These are phyloP conservation scores for Zootoca vivipara DNA, from an alignment of 2,113 vertebrate genomes.

Conservation along the genomic window DNA sequence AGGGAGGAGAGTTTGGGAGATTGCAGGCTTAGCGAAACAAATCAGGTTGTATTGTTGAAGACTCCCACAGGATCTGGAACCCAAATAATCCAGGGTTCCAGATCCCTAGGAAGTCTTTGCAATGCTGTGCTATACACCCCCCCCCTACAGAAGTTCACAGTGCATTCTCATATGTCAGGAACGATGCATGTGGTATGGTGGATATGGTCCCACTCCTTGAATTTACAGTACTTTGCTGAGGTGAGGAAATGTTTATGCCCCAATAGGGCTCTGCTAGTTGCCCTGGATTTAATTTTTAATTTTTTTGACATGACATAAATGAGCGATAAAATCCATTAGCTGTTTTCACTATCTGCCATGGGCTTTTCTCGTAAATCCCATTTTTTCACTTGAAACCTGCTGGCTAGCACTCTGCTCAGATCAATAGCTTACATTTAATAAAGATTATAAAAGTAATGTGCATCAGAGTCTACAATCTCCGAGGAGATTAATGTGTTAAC, in stretches of 20 bases:
- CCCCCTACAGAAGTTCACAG: not conserved
- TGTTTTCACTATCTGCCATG: not conserved
- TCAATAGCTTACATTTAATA: constrained; percentile 26
- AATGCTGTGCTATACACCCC: not conserved
- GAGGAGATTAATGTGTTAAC: not conserved
- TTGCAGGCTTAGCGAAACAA: too few relatives aligned
- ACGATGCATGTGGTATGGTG: too few relatives aligned
- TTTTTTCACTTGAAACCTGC: not conserved
- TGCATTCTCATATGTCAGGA: too few relatives aligned
- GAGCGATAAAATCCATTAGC: not conserved
- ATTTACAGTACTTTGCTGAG: too few relatives aligned
- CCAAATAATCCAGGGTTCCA: not conserved
- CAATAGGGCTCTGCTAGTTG: not conserved
- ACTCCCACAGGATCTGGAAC: not conserved
- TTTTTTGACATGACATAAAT: not conserved
- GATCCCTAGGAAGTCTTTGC: not conserved
- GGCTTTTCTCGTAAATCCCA: not conserved
- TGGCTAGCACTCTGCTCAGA: not conserved
- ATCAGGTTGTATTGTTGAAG: too few relatives aligned
- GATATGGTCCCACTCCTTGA: too few relatives aligned
- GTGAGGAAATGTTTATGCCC: too few relatives aligned
- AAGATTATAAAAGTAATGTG: not conserved
- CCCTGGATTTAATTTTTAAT: too few relatives aligned
- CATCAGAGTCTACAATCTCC: not conserved
- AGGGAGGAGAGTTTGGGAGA: too few relatives aligned